Conservation (phyloP, 2,888 invertebrate species). For the Merodon equestris region DNA sequence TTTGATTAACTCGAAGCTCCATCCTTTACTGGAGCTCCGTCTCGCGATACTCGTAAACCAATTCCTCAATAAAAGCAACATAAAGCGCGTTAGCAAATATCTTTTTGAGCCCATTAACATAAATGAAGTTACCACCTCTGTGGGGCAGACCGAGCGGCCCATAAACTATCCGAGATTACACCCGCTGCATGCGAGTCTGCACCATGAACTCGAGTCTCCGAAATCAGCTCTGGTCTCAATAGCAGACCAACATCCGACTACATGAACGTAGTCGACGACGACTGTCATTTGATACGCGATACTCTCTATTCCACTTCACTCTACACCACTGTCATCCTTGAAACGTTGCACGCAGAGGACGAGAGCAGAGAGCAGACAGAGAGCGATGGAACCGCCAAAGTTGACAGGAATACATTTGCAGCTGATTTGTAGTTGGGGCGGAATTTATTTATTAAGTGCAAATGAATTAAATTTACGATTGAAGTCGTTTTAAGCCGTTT, state of each 20-base stretch:
- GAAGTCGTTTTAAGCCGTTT: conserved; percentile 33
- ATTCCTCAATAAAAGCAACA: conserved; percentile 39
- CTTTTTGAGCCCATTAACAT: conserved; percentile 51
- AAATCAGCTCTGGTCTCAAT: conserved; percentile 57
- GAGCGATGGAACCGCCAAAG: conserved; percentile 55
- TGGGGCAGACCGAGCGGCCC: conserved; percentile 43
- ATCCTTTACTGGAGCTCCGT: conserved; percentile 3
- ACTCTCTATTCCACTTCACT: conserved; percentile 12
- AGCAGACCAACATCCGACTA: conserved; percentile 16
- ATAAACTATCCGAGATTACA: conserved; percentile 62
- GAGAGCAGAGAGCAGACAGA: conserved; percentile 31
- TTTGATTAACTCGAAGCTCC: conserved; percentile 53
- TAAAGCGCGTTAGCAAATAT: conserved; percentile 39
- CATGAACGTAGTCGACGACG: neutral
- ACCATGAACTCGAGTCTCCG: conserved; percentile 49
- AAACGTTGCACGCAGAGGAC: neutral
- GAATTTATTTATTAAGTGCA: conserved; percentile 67
- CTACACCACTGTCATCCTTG: neutral
- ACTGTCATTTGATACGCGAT: conserved; percentile 55
- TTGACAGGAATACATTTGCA: conserved; percentile 64
- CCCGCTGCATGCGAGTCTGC: conserved; percentile 39
- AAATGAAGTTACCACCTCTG: conserved; percentile 64
- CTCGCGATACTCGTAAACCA: conserved; percentile 1
- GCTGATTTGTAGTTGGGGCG: conserved; percentile 67
- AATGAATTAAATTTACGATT: conserved; percentile 66